These are phyloP conservation scores for Melanostigma gelatinosum DNA, from an alignment of 2,113 vertebrate genomes.

Conservation along the genomic window DNA sequence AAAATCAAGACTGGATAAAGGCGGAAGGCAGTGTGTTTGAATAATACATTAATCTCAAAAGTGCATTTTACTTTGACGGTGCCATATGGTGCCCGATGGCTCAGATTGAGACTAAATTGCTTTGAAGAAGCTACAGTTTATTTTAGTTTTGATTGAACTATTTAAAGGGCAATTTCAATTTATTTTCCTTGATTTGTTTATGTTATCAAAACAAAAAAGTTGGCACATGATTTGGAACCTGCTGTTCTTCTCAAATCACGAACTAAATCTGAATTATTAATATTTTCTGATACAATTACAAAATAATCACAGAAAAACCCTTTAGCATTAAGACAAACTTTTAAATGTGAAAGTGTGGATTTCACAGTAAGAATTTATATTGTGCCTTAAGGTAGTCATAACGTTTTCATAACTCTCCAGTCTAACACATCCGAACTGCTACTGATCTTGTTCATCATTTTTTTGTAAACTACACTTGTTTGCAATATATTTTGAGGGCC, in stretches of 20 bases:
- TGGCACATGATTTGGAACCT: neutral
- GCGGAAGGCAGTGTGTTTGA: neutral
- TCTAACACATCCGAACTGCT: neutral
- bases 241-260: neutral
- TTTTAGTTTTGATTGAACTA: neutral
- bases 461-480: neutral
- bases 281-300: neutral
- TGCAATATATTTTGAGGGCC: too few species aligned
- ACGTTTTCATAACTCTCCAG: too few species aligned
- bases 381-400: neutral
- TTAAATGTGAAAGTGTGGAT: neutral
- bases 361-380: too few species aligned
- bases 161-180: neutral
- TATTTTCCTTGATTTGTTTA: neutral
- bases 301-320: neutral
- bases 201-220: neutral
- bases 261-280: neutral
- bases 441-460: neutral
- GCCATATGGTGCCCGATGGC: neutral
- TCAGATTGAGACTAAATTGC: neutral
- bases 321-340: neutral
- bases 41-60: neutral
- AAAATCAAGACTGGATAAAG: neutral
- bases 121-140: neutral
- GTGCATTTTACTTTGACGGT: neutral